These are phyloP conservation scores for Phataginus tricuspis DNA, from an alignment of 2,797 vertebrate species.

Conservation along the genomic window DNA sequence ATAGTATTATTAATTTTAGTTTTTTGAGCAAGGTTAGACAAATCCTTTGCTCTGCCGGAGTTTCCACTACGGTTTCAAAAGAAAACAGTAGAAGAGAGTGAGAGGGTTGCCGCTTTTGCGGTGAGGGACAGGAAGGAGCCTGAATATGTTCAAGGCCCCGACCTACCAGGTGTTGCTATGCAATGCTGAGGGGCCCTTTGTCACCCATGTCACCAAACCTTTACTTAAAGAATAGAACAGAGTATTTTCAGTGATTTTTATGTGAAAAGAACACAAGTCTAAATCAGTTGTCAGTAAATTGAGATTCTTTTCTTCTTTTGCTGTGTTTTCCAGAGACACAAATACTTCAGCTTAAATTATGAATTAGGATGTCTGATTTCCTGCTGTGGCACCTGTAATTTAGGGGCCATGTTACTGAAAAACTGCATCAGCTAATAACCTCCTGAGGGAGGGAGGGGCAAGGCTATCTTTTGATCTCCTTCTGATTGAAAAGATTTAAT, in stretches of 20 bases:
- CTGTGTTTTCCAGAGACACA: slow-evolving; percentile 32
- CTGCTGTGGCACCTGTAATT: slow-evolving; percentile 21
- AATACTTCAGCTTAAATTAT: slow-evolving; percentile 53
- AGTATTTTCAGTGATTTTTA: not conserved
- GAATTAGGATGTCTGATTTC: slow-evolving; percentile 40
- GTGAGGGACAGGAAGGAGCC: not conserved
- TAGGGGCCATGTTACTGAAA: not conserved
- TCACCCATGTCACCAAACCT: not conserved
- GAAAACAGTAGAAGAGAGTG: not conserved
- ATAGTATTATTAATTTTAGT: not conserved
- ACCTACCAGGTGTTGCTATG: not conserved
- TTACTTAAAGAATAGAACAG: not conserved
- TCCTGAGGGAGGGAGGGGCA: not conserved
- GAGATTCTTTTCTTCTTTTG: slow-evolving; percentile 8
- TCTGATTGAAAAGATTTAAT: slow-evolving; percentile 19
- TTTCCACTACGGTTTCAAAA: not conserved
- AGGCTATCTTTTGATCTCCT: not conserved
- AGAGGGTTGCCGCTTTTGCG: not conserved
- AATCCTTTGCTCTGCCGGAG: not conserved
- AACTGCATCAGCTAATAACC: not conserved
- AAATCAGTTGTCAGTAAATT: not conserved
- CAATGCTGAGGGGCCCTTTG: not conserved
- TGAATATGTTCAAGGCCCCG: not conserved
- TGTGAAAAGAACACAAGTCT: not conserved
- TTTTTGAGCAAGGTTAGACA: not conserved